A percentile compares a stretch with the other conserved stretches of the same genome.
Evolutionary conservation across 2,113 vertebrate genomes (phyloP).

Genomic region (Eptesicus fuscus): DNA sequence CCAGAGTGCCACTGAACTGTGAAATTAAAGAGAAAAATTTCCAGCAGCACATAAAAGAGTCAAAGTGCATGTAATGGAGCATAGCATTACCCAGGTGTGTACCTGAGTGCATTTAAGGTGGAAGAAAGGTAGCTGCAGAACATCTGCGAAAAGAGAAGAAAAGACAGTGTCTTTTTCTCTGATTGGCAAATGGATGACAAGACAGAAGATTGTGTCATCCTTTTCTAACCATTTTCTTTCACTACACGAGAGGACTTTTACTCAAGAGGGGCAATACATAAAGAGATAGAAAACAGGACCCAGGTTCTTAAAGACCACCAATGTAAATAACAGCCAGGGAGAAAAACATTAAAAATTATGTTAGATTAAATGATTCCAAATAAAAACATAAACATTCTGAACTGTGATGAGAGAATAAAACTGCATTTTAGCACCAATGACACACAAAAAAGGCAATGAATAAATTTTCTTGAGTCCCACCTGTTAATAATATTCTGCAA

Average conservation of each 20-base stretch:
- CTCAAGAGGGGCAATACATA: background rate
- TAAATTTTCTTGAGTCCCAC: background rate
- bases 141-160: background rate
- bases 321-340: background rate
- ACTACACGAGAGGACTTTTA: background rate
- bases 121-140: background rate
- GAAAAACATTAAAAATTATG: background rate
- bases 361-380: background rate
- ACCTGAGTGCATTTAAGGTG: background rate
- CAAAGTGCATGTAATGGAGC: background rate
- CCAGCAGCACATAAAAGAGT: background rate
- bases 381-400: background rate
- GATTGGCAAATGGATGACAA: slow-evolving; percentile 9
- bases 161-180: background rate
- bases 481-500: background rate
- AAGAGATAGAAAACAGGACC: background rate
- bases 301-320: background rate
- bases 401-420: background rate
- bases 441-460: background rate
- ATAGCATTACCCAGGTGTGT: background rate
- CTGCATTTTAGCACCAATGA: background rate
- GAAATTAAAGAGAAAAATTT: slow-evolving; percentile 35
- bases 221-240: slow-evolving; percentile 33
- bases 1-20: background rate
- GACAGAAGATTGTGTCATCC: background rate